phyloP scores from a whole-genome alignment of 2,888 invertebrate species.

The Emmelina monodactyla region DNA sequence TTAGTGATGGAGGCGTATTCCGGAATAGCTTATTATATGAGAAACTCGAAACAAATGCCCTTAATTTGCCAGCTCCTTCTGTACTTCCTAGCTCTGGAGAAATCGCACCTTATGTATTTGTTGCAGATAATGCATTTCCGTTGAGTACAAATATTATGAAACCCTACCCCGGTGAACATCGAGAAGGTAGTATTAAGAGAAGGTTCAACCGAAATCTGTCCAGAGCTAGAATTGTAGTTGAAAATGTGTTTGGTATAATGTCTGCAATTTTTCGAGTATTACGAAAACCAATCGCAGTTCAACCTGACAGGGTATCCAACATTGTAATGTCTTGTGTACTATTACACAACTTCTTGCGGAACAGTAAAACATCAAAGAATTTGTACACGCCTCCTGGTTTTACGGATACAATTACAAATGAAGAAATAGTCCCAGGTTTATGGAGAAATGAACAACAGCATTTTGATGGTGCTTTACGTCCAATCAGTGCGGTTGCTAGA shows the following conservation, averaged over 20 bases:
- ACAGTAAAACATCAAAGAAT: slow-evolving; percentile 7
- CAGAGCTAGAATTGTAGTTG: slow-evolving; percentile 7
- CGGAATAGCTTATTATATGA: slow-evolving; percentile 9
- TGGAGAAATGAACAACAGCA: slow-evolving; percentile 8
- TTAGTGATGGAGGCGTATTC: slow-evolving; percentile 8
- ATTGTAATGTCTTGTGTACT: slow-evolving; percentile 10
- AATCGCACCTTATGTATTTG: slow-evolving; percentile 4
- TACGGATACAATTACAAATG: slow-evolving; percentile 5
- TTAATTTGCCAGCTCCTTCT: slow-evolving; percentile 5
- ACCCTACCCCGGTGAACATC: slow-evolving; percentile 10
- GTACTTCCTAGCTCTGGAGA: slow-evolving; percentile 1
- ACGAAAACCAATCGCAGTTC: slow-evolving; percentile 8
- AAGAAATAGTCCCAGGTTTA: slow-evolving; percentile 6
- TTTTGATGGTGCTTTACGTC: slow-evolving; percentile 8
- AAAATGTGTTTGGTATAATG: slow-evolving; percentile 10
- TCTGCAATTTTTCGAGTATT: slow-evolving; percentile 10
- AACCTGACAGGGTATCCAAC: slow-evolving; percentile 8
- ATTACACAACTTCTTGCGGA: slow-evolving; percentile 11
- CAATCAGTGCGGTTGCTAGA: slow-evolving; percentile 8
- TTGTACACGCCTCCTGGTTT: slow-evolving; percentile 7
- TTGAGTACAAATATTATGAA: slow-evolving; percentile 11
- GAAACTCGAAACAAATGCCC: slow-evolving; percentile 3
- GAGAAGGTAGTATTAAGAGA: slow-evolving; percentile 6
- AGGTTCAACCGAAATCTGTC: slow-evolving; percentile 9
- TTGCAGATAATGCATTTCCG: slow-evolving; percentile 3